A percentile compares a stretch with the other conserved stretches of the same genome.
Conservation (phyloP, 2,888 invertebrate genomes). For the Drosophila diplacantha region DNA sequence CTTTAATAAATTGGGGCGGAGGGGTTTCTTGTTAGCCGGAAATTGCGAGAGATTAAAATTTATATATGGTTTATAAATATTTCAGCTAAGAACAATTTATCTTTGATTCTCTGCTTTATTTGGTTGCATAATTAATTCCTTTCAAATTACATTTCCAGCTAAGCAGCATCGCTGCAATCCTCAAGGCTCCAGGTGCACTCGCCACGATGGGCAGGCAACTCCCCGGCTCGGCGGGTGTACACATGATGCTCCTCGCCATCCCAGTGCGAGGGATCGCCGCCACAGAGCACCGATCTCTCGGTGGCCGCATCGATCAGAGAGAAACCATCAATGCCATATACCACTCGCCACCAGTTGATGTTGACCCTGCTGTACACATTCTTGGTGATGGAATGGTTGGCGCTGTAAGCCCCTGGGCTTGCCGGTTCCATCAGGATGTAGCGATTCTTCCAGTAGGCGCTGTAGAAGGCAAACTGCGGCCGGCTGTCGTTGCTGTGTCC, state of each 20-base stretch:
- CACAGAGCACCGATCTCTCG: conserved; percentile 51
- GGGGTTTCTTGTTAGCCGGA: background rate
- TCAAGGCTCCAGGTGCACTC: conserved; percentile 68
- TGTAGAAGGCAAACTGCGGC: conserved; percentile 56
- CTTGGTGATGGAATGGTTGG: conserved; percentile 47
- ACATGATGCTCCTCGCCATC: conserved; percentile 57
- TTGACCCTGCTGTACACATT: conserved; percentile 58
- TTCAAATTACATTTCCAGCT: background rate
- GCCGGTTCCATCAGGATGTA: conserved; percentile 49
- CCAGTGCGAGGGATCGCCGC: conserved; percentile 57
- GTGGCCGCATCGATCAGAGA: conserved; percentile 51
- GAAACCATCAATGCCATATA: conserved; percentile 41
- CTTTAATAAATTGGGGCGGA: background rate
- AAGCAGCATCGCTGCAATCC: conserved; percentile 57
- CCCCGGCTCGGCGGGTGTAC: conserved; percentile 54
- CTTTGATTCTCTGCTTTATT: background rate
- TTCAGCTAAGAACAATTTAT: background rate
- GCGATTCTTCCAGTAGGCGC: conserved; percentile 60
- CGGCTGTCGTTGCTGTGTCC: conserved; percentile 30
- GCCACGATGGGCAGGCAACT: conserved; percentile 37
- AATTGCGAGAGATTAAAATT: background rate
- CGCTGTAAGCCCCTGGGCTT: conserved; percentile 8
- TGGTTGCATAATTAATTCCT: background rate
- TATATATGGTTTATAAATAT: background rate
- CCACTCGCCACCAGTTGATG: conserved; percentile 54